Evolutionary conservation across 2,797 vertebrate genomes (phyloP).

Genomic region (Micropoecilia bifurca): DNA sequence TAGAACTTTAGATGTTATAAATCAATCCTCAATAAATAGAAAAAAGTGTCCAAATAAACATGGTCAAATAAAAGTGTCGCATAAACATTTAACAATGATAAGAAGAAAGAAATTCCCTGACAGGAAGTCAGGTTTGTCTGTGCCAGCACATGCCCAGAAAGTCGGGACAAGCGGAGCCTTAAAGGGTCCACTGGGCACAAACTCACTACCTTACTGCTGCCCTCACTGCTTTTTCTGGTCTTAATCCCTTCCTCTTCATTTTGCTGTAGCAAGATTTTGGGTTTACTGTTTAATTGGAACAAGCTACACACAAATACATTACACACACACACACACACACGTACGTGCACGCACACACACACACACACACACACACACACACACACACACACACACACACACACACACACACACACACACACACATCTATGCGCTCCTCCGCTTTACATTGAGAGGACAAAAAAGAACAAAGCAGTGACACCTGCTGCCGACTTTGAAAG

Average conservation of each 20-base stretch:
- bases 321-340: no score
- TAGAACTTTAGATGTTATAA: constrained; percentile 49
- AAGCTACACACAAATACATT: no score
- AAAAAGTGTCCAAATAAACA: constrained; percentile 27
- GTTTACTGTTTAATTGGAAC: constrained; percentile 63
- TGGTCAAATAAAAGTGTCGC: constrained; percentile 42
- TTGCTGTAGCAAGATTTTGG: constrained; percentile 64
- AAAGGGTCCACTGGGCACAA: constrained; percentile 56
- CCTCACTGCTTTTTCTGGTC: constrained; percentile 40
- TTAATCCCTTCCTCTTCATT: constrained; percentile 64
- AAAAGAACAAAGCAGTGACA: neutral
- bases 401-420: no score
- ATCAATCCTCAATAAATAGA: constrained; percentile 51
- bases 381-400: no score
- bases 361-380: no score
- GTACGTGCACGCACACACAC: no score
- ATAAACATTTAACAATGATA: constrained; percentile 27
- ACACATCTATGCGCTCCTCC: no score
- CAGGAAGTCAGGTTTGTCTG: constrained; percentile 18
- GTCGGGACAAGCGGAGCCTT: constrained; percentile 39
- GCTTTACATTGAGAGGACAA: neutral
- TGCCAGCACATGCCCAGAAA: constrained; percentile 18
- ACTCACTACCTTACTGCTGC: constrained; percentile 55
- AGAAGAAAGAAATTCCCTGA: constrained; percentile 10
- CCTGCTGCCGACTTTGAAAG: neutral